These are phyloP conservation scores for Bergia puertoricense DNA, from an alignment of 92 coral and sea anemone genomes.

Conservation along the genomic window DNA sequence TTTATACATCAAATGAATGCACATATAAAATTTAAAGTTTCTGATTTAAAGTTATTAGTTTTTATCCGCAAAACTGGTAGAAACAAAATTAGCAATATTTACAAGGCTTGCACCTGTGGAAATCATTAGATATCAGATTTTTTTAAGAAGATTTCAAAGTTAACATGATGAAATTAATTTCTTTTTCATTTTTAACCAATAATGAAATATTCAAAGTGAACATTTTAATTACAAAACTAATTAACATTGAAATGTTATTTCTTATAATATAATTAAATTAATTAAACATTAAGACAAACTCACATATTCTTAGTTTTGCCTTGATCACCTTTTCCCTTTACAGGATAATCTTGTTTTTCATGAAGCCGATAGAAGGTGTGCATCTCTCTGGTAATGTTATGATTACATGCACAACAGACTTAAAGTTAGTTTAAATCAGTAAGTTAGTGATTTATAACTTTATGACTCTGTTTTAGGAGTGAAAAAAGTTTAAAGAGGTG, in stretches of 20 bases:
- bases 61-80: too few relatives aligned
- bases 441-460: background rate
- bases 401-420: background rate
- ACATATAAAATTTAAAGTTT: too few relatives aligned
- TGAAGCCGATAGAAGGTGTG: slow-evolving; percentile 1
- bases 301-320: slow-evolving; percentile 24
- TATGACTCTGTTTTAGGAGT: background rate
- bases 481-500: background rate
- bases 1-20: too few relatives aligned
- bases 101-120: too few relatives aligned
- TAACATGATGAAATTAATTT: background rate
- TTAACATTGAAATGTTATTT: background rate
- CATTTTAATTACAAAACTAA: background rate
- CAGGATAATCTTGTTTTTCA: background rate
- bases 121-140: background rate
- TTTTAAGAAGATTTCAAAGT: background rate
- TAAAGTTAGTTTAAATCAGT: background rate
- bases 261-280: background rate
- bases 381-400: slow-evolving; percentile 32
- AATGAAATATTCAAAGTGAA: background rate
- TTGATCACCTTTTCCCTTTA: background rate
- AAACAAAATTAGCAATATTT: too few relatives aligned
- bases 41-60: too few relatives aligned
- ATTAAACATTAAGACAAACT: background rate
- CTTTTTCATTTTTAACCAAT: background rate